Conservation (phyloP, 2,113 vertebrate genomes). For the Meleagris gallopavo region DNA sequence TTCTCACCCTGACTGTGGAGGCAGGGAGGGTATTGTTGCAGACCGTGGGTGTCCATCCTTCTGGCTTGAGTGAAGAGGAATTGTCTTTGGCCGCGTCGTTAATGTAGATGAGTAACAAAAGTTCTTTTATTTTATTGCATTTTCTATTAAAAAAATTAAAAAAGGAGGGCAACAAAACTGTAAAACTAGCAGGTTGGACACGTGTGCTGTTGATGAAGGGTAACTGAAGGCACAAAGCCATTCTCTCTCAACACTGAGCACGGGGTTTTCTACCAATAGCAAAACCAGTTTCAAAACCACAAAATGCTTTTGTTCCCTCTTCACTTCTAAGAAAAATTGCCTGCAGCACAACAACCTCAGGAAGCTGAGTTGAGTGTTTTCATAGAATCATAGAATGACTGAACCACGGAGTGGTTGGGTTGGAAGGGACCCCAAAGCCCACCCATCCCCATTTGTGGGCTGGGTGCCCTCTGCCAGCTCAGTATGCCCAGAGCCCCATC, state of each 20-base stretch:
- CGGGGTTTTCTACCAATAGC: neutral
- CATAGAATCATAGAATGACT: neutral
- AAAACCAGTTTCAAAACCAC: neutral
- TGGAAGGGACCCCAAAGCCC: neutral
- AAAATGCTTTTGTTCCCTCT: neutral
- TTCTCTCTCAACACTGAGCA: accelerated
- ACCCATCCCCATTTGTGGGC: neutral
- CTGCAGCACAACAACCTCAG: neutral
- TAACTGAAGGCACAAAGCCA: accelerated
- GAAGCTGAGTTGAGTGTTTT: accelerated
- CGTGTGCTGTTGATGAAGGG: neutral
- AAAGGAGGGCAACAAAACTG: neutral
- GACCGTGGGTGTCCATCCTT: neutral
- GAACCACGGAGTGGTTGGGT: neutral
- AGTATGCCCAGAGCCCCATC: neutral
- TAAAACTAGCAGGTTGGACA: neutral
- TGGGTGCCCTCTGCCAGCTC: neutral
- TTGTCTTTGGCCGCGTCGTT: neutral
- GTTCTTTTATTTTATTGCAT: neutral
- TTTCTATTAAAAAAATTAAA: neutral
- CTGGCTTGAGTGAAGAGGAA: neutral
- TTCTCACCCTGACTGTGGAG: neutral
- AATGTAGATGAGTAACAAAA: neutral
- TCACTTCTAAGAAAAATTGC: accelerated
- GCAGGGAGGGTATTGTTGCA: neutral